These are phyloP conservation scores for Rhodophaea formosa DNA, from an alignment of 2,888 invertebrate species.

Conservation along the genomic window DNA sequence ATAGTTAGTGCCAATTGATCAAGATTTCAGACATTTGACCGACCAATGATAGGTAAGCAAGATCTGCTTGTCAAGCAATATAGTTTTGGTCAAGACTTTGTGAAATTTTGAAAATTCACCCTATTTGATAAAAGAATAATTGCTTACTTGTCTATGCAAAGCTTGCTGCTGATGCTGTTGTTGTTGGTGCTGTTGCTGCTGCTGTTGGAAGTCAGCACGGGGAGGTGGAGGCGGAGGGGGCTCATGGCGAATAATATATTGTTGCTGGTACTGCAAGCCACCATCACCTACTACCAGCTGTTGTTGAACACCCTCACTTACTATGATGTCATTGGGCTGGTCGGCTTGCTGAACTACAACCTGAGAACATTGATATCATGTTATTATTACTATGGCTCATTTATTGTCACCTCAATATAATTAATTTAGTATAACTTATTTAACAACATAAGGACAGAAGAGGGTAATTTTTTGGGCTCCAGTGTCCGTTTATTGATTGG, in stretches of 20 bases:
- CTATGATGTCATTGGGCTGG: constrained; percentile 78
- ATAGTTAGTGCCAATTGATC: constrained; percentile 5
- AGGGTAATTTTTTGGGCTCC: no score
- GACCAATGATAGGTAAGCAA: background rate
- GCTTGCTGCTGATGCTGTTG: constrained; percentile 54
- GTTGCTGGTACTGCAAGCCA: constrained; percentile 72
- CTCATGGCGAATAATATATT: constrained; percentile 75
- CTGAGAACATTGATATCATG: constrained; percentile 27
- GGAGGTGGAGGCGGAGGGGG: constrained; percentile 57
- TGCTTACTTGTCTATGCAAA: constrained; percentile 59
- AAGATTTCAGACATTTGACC: background rate
- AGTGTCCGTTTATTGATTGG: no score
- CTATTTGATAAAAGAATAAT: background rate
- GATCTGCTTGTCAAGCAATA: background rate
- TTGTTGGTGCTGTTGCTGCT: constrained; percentile 49
- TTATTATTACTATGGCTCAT: no score
- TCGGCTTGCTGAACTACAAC: constrained; percentile 79
- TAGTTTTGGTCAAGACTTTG: background rate
- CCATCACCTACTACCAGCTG: constrained; percentile 73
- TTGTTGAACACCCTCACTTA: constrained; percentile 71
- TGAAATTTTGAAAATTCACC: background rate
- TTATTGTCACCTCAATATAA: no score
- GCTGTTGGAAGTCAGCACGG: constrained; percentile 60
- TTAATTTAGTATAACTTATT: no score
- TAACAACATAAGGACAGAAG: no score